phyloP scores from a whole-genome alignment of 2,113 vertebrate genomes.

The Sitta europaea region DNA sequence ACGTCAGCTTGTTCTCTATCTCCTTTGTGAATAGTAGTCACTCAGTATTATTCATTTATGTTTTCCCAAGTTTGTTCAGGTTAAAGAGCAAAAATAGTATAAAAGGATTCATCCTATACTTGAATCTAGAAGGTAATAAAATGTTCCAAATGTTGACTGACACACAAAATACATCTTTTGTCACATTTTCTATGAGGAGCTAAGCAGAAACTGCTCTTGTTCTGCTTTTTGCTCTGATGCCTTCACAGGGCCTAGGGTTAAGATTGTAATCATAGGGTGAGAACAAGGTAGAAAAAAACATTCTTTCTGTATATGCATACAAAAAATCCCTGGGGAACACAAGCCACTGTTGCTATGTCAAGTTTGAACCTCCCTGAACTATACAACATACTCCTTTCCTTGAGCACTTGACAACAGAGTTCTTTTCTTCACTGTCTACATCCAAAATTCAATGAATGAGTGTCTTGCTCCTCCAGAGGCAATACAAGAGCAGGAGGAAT shows the following conservation, averaged over 20 bases:
- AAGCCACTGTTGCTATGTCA: not conserved
- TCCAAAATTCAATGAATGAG: not conserved
- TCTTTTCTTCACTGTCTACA: not conserved
- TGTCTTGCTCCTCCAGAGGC: not conserved
- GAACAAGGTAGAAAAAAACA: not conserved
- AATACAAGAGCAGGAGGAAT: rapidly evolving
- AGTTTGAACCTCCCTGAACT: not conserved
- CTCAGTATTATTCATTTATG: not conserved
- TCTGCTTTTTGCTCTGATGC: not conserved
- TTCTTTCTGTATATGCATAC: not conserved
- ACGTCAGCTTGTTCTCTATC: not conserved
- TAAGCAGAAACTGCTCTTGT: not conserved
- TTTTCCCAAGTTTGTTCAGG: not conserved
- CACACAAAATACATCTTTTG: not conserved
- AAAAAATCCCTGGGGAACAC: not conserved
- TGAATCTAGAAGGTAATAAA: not conserved
- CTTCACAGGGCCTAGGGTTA: not conserved
- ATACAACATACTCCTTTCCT: not conserved
- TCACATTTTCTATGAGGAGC: not conserved
- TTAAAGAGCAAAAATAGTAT: not conserved
- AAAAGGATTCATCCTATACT: not conserved
- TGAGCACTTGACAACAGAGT: not conserved
- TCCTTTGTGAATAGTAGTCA: not conserved
- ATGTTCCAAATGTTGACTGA: not conserved
- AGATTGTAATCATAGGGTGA: not conserved